Base-by-base conservation (phyloP, 2,113 vertebrate genomes). In the Falcunculus frontatus region DNA sequence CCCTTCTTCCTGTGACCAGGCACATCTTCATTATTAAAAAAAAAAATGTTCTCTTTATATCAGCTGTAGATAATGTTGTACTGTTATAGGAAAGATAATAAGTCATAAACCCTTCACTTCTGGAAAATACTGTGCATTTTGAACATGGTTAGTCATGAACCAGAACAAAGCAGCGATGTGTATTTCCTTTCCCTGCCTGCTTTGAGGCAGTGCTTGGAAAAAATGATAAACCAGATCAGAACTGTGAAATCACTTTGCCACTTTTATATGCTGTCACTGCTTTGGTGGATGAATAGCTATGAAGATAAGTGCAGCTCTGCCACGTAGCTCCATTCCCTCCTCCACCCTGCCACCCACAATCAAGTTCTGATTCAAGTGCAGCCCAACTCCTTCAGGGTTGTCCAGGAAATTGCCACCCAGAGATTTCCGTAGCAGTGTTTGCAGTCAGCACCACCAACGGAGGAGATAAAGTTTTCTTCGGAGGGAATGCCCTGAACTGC, bases 361-460 rank as follows among this genome's bases (percentile, higher is more conserved):
- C 44, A 46, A 75, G 47, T 46, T 83, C 55, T 89, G 87, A 92
- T 79, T 96, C 85, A 93, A 92, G 89, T n/a, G 76, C 76, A 95
- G 57, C 49, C 41, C 7, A 26, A 32, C 52, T 94, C 90, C 56
- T 87, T 25, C 2, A 2, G 68, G 65, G 96, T 74, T 65, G 44
- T 89, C 94, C 96, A 97, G 97, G 96, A 98, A 98, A 97, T 96
- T 97, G 95, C 96, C 94, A 96, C 95, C 86, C 94, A 96, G 93
- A 96, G 90, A 90, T 90, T 97, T 98, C 95, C 50, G 0, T 37
- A 50, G 25, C 30, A 68, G 41, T 26, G 63, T 79, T 97, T 77
- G 76, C 85, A 96, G 92, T 90, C 88, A 94, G 65, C 92, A 92
- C 73, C 76, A 41, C 37, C 62, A n/a, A 94, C 95, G 57, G 68